Evolutionary conservation across 2,797 vertebrate genomes (phyloP).

Genomic region (Setipinna tenuifilis): DNA sequence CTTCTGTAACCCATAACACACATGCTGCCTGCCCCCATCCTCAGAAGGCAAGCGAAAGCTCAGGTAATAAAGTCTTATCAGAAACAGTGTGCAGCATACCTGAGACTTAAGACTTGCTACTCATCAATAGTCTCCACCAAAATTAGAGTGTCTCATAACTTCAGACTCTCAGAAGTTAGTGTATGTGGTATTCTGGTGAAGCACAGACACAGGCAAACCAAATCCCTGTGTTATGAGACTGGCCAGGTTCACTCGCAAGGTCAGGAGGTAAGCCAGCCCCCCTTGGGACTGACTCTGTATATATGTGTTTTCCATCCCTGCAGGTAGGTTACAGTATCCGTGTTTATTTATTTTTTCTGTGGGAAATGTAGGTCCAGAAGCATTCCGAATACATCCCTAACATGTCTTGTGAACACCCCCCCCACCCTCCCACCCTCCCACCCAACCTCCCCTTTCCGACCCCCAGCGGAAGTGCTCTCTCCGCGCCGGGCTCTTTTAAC

Average conservation of each 20-base stretch:
- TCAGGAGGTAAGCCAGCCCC: neutral
- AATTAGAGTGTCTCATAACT: too few species aligned
- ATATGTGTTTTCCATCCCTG: neutral
- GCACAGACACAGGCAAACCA: too few species aligned
- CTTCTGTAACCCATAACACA: neutral
- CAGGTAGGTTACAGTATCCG: neutral
- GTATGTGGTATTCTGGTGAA: too few species aligned
- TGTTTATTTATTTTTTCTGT: neutral
- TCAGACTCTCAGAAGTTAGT: too few species aligned
- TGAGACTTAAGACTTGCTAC: too few species aligned
- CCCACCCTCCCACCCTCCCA: neutral
- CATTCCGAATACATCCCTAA: neutral
- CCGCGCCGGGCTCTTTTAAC: slow-evolving; percentile 72
- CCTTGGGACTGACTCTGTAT: neutral
- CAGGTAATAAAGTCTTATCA: neutral
- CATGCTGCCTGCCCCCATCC: neutral
- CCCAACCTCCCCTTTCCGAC: neutral
- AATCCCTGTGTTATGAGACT: too few species aligned
- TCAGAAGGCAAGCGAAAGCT: neutral
- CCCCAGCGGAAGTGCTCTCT: slow-evolving; percentile 51
- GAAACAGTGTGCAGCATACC: too few species aligned
- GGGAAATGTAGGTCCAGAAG: neutral
- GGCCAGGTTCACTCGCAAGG: neutral
- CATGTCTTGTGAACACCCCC: neutral
- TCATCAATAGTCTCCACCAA: too few species aligned